phyloP scores from a whole-genome alignment of 2,888 invertebrate genomes.

The Blomia tropicalis region DNA sequence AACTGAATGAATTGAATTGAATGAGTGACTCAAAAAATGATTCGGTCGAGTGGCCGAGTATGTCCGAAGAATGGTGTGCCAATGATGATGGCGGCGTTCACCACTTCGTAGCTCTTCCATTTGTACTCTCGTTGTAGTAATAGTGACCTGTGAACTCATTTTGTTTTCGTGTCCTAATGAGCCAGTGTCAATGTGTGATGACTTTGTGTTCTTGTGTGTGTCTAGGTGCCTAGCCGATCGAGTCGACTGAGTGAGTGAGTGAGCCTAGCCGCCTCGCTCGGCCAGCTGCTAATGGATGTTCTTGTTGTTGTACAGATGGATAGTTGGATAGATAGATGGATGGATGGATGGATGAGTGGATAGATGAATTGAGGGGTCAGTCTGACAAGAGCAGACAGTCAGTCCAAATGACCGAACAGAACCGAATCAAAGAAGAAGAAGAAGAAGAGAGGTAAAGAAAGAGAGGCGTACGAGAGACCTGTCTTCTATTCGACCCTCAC shows the following conservation, averaged over 20 bases:
- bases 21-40: too few species aligned
- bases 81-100: too few species aligned
- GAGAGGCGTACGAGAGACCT: conserved; percentile 6
- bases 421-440: too few species aligned
- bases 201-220: neutral
- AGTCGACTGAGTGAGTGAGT: neutral
- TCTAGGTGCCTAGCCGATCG: neutral
- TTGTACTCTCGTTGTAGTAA: too few species aligned
- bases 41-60: too few species aligned
- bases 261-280: neutral
- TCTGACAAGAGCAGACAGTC: neutral
- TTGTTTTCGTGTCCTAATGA: neutral
- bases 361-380: conserved; percentile 9
- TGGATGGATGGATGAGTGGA: neutral
- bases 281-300: conserved; percentile 11
- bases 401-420: conserved; percentile 13
- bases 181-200: conserved; percentile 14
- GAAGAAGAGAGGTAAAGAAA: too few species aligned
- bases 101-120: too few species aligned
- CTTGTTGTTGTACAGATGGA: conserved; percentile 1
- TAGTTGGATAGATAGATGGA: too few species aligned
- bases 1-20: too few species aligned
- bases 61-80: too few species aligned
- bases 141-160: conserved; percentile 8
- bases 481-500: neutral